Percentiles rank a stretch among this genome's conserved stretches.
These are phyloP conservation scores for Megalopta genalis DNA, from an alignment of 1,140 invertebrate genomes.

Conservation along the genomic window DNA sequence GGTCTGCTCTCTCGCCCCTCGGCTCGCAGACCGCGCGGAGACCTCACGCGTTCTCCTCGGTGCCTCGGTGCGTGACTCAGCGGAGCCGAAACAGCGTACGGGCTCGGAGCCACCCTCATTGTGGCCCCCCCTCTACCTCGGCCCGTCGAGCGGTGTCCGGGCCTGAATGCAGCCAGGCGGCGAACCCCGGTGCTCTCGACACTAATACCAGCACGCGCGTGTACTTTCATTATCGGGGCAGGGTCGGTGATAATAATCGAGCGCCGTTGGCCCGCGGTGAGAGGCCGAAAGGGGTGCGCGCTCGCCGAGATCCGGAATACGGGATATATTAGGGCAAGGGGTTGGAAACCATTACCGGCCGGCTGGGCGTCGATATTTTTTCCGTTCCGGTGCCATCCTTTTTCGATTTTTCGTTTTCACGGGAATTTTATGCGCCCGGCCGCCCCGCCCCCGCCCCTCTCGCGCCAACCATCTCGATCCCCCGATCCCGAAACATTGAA, in stretches of 20 bases:
- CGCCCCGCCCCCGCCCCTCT: background rate
- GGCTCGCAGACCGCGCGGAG: constrained; percentile 26
- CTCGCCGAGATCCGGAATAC: constrained; percentile 31
- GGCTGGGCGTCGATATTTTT: constrained; percentile 27
- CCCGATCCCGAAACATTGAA: too few relatives aligned
- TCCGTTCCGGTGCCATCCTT: constrained; percentile 23
- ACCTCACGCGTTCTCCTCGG: constrained; percentile 48
- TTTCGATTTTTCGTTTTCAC: constrained; percentile 17
- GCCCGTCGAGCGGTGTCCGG: constrained; percentile 15
- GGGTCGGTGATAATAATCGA: constrained; percentile 63
- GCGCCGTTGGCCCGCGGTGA: constrained; percentile 47
- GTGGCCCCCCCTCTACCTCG: background rate
- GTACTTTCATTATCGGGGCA: constrained; percentile 63
- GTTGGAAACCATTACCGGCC: constrained; percentile 42
- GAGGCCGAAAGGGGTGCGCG: constrained; percentile 39
- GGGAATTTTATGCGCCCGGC: background rate
- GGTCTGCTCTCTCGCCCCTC: background rate
- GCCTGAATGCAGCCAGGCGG: constrained; percentile 62
- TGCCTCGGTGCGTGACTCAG: constrained; percentile 63
- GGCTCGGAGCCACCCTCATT: constrained; percentile 43
- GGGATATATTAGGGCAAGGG: constrained; percentile 52
- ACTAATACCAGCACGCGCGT: constrained; percentile 49
- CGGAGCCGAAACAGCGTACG: constrained; percentile 40
- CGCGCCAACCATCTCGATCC: too few relatives aligned
- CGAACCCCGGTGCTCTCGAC: constrained; percentile 57